phyloP scores from a whole-genome alignment of 2,113 vertebrate species.

The Girardinichthys multiradiatus region DNA sequence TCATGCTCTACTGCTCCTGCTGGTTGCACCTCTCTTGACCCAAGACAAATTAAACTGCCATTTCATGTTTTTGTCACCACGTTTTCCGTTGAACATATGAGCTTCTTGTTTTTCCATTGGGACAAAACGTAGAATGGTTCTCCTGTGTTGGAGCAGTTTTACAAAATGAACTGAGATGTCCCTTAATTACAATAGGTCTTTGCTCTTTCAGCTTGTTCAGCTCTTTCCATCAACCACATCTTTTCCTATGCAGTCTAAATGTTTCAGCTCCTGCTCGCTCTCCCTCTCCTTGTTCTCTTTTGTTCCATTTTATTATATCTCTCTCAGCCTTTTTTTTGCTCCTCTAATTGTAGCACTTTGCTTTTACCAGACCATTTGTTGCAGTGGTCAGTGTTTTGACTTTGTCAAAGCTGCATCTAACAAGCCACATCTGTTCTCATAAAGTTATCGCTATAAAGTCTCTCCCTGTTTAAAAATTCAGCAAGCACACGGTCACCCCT shows the following conservation, averaged over 20 bases:
- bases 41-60: constrained; percentile 31
- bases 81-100: not conserved
- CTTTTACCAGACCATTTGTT: constrained; percentile 21
- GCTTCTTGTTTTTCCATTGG: not conserved
- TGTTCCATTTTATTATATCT: constrained; percentile 48
- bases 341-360: constrained; percentile 11
- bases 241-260: not conserved
- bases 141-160: constrained; percentile 12
- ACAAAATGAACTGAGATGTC: constrained; percentile 30
- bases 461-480: constrained; percentile 50
- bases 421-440: constrained; percentile 42
- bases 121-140: not conserved
- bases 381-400: constrained; percentile 21
- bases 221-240: constrained; percentile 23
- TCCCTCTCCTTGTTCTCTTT: not conserved
- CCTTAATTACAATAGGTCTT: constrained; percentile 34
- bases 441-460: constrained; percentile 34
- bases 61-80: constrained; percentile 1
- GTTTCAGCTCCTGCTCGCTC: no score
- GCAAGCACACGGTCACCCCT: constrained; percentile 11
- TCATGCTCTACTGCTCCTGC: constrained; percentile 24
- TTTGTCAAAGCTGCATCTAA: constrained; percentile 31
- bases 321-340: constrained; percentile 31
- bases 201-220: constrained; percentile 7
- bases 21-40: constrained; percentile 32